Evolutionary conservation across 2,113 vertebrate species (phyloP).

Genomic region (Ctenodactylus gundi): DNA sequence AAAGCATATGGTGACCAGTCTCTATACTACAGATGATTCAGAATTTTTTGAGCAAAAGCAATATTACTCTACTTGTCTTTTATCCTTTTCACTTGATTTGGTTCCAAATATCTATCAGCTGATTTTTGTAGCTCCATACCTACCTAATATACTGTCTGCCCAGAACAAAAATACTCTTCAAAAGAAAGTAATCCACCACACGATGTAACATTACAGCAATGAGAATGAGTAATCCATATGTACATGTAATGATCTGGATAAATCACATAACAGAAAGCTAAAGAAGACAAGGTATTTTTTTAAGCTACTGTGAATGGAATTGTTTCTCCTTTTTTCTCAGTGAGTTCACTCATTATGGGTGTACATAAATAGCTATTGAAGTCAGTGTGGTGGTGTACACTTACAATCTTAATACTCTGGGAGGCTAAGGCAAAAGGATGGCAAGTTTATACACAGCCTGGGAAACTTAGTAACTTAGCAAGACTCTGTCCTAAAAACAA

Average conservation of each 20-base stretch:
- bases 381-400: no score
- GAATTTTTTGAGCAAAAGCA: neutral
- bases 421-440: no score
- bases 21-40: neutral
- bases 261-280: neutral
- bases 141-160: neutral
- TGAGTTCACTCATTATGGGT: no score
- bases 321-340: neutral
- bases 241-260: neutral
- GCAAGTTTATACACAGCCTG: no score
- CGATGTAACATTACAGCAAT: neutral
- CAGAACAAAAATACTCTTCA: slow-evolving; percentile 4
- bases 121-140: neutral
- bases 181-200: neutral
- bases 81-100: neutral
- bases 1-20: neutral
- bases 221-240: neutral
- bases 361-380: no score
- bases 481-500: no score
- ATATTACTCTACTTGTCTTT: neutral
- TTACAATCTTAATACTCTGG: no score
- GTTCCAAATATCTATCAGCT: neutral
- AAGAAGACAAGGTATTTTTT: neutral
- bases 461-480: no score
- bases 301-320: neutral